These are phyloP conservation scores for Cyanoramphus novaezelandiae DNA, from an alignment of 2,113 vertebrate species.

Conservation along the genomic window DNA sequence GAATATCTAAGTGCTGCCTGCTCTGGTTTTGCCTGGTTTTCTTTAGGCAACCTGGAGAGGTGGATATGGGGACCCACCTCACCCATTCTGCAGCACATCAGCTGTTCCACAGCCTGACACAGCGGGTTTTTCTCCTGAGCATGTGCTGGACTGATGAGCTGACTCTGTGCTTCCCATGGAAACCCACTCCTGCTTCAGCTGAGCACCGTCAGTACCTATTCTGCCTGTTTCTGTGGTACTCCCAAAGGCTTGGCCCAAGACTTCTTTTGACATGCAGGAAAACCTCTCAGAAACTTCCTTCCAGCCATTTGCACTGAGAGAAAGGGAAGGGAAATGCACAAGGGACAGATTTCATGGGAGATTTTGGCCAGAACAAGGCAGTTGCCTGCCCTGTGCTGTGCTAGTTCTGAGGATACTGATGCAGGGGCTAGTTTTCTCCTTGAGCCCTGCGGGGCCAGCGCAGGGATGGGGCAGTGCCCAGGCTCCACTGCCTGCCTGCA, in stretches of 20 bases:
- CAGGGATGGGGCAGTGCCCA: neutral
- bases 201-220: neutral
- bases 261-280: neutral
- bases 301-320: neutral
- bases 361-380: neutral
- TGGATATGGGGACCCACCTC: neutral
- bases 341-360: neutral
- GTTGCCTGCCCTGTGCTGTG: neutral
- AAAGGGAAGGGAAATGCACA: neutral
- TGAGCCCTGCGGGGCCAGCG: neutral
- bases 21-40: neutral
- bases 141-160: accelerated
- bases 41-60: neutral
- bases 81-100: neutral
- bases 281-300: neutral
- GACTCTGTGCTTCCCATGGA: neutral
- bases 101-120: neutral
- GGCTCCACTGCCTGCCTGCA: neutral
- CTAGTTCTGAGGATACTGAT: neutral
- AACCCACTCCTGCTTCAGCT: neutral
- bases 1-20: neutral
- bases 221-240: neutral
- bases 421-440: neutral
- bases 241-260: neutral
- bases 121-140: accelerated